A percentile compares a stretch with the other conserved stretches of the same genome.
Conservation (phyloP, 2,888 invertebrate genomes). For the Thymelicus sylvestris region DNA sequence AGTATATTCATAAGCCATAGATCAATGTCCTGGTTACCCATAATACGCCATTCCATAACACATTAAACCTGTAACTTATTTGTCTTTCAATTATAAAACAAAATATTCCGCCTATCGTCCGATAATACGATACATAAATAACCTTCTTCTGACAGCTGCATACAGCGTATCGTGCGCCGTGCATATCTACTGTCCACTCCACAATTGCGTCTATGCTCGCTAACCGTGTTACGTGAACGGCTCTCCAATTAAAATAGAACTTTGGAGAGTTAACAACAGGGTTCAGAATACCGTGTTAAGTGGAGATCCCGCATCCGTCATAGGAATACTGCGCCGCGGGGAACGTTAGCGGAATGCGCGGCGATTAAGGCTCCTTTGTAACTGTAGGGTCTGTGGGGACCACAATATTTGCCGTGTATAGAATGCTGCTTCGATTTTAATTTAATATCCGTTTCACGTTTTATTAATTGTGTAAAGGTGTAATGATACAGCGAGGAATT, state of each 20-base stretch:
- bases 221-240: constrained; percentile 34
- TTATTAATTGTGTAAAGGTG: constrained; percentile 1
- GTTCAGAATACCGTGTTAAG: constrained; percentile 10
- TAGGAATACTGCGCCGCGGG: constrained; percentile 27
- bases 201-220: constrained; percentile 32
- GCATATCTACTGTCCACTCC: constrained; percentile 36
- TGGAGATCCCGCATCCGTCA: constrained; percentile 26
- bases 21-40: neutral
- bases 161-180: constrained; percentile 12
- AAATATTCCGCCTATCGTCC: constrained; percentile 16
- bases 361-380: constrained; percentile 36
- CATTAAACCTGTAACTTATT: constrained; percentile 11
- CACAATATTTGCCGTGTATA: constrained; percentile 14
- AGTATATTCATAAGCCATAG: too few relatives aligned
- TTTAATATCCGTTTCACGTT: neutral
- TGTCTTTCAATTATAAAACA: constrained; percentile 29
- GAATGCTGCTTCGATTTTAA: neutral
- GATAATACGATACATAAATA: constrained; percentile 27
- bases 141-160: constrained; percentile 30
- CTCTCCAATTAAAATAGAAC: constrained; percentile 2
- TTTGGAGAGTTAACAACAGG: neutral
- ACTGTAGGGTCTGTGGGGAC: constrained; percentile 30
- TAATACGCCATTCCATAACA: constrained; percentile 4
- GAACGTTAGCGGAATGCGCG: constrained; percentile 31
- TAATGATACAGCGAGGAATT: too few relatives aligned